Evolutionary conservation across 92 coral and sea anemone species (phyloP).

Genomic region (Isaurus tuberculatus): DNA sequence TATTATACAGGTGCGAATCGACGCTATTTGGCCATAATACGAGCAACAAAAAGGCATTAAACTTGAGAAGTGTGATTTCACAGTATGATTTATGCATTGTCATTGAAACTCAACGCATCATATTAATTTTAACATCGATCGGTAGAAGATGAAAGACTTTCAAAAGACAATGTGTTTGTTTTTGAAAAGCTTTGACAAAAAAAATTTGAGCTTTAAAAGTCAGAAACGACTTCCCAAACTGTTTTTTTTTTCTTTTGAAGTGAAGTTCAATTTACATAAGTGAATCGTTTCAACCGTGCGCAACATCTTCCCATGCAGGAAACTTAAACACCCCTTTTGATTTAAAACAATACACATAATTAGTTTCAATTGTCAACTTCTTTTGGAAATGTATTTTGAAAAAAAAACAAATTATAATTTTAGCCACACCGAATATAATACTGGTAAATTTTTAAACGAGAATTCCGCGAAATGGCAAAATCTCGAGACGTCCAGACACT

Average conservation of each 20-base stretch:
- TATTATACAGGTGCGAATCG: background rate
- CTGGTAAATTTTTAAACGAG: background rate
- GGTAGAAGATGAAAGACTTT: background rate
- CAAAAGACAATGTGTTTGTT: background rate
- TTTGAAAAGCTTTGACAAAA: background rate
- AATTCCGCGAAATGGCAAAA: background rate
- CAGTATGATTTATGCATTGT: too few relatives aligned
- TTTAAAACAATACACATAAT: background rate
- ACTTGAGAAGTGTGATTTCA: too few relatives aligned
- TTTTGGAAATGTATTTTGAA: background rate
- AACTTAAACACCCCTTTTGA: background rate
- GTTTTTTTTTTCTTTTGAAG: too few relatives aligned
- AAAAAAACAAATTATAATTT: background rate
- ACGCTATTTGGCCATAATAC: background rate
- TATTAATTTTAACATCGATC: background rate
- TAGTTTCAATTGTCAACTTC: background rate
- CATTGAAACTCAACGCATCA: background rate
- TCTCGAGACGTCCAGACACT: too few relatives aligned
- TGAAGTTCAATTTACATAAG: too few relatives aligned
- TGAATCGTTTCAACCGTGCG: too few relatives aligned
- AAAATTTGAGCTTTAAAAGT: background rate
- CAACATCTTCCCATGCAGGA: too few relatives aligned
- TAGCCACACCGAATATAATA: background rate
- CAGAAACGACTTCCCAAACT: background rate
- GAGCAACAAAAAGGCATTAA: background rate